These are phyloP conservation scores for Psittacula cyanocephala DNA, from an alignment of 2,113 vertebrate species.

Conservation along the genomic window DNA sequence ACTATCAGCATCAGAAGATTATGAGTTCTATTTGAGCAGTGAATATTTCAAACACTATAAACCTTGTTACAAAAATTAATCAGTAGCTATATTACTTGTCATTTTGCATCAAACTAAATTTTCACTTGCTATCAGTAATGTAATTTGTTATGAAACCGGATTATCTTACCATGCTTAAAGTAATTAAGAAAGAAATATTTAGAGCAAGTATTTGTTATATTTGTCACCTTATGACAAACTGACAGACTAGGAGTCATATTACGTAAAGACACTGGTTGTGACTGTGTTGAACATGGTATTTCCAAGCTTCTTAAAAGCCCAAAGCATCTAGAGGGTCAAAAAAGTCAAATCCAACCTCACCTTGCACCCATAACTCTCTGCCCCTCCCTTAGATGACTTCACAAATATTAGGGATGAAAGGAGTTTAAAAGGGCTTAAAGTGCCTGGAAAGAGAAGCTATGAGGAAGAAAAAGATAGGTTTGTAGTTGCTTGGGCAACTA, in stretches of 20 bases:
- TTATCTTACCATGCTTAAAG: slow-evolving; percentile 15
- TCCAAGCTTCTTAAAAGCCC: background rate
- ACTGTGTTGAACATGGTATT: background rate
- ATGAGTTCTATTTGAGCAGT: background rate
- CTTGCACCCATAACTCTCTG: too few relatives aligned
- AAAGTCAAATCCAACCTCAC: background rate
- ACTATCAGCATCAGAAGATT: background rate
- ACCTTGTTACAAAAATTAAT: slow-evolving; percentile 33
- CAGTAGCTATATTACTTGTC: background rate
- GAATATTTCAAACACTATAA: slow-evolving; percentile 18
- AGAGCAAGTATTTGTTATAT: background rate
- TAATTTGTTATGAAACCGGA: slow-evolving; percentile 11
- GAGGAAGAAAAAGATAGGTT: background rate
- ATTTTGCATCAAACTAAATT: slow-evolving; percentile 28
- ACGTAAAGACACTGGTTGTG: background rate
- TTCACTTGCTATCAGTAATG: background rate
- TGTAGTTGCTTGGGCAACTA: background rate
- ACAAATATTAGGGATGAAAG: background rate
- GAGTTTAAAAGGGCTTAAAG: background rate
- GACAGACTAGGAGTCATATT: background rate
- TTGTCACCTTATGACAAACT: slow-evolving; percentile 28
- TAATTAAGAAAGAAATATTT: slow-evolving; percentile 35
- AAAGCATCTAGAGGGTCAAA: background rate
- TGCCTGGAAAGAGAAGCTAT: background rate
- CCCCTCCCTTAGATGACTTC: background rate